Base-by-base conservation (phyloP, 2,113 vertebrate genomes). In the Anolis sagrei region DNA sequence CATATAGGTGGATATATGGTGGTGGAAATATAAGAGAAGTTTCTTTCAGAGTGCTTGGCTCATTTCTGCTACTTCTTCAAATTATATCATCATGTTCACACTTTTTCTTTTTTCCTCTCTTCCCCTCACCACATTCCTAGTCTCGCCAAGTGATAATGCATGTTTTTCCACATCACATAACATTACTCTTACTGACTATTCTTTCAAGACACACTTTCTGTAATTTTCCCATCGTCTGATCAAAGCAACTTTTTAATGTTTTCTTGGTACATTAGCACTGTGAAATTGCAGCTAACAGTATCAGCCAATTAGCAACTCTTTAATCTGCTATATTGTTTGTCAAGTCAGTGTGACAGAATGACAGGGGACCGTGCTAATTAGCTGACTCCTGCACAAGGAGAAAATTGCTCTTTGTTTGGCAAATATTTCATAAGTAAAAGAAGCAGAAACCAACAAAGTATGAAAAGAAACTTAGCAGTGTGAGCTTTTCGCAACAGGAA, bases 231-330 rank as follows among this genome's bases (percentile, higher is more conserved):
- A 0, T 61, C 48, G 58, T 27, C 70, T 87, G 78, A 91, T 94
- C 85, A 93, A 93, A 92, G 44, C 74, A 84, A 87, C 78, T 90
- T 78, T 88, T 84, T 7, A 61, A 70, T 83, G 64, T 90, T 93
- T 93, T 82, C 73, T 64, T 39, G 54, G 36, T 70, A 66, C 86
- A 44, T 93, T 92, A 92, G 62, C 69, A 61, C 68, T 91, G n/a
- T 77, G 83, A 88, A 93, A 90, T 89, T 94, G 89, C 88, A 86
- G 81, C 83, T 91, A 83, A 89, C 74, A 85, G 51, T 74, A 89
- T 90, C 83, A 48, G 70, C 87, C 86, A 95, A 91, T 96, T 95
- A 96, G 64, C 82, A 89, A 82, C 85, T 93, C 90, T 92, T 95
- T 93, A 93, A 91, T 93, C 81, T 88, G 88, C 86, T 78, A 69